Base-by-base conservation (phyloP, 1,140 invertebrate genomes). In the Brachionus koreanus region DNA sequence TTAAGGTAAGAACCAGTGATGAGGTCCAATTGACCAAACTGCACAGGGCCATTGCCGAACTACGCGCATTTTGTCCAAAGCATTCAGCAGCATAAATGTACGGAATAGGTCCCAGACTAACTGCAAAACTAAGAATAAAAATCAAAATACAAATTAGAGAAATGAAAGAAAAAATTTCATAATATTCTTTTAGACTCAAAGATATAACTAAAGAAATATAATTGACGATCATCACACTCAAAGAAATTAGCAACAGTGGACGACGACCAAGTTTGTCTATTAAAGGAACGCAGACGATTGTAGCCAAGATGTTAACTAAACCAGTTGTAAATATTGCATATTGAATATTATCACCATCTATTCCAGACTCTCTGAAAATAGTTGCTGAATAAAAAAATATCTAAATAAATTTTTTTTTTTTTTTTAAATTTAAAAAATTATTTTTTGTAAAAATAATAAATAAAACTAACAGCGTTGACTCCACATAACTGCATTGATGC, bases 191-290 rank as follows among this genome's bases (percentile, higher is more conserved):
- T 9, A 61, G 16, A 4, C 25, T 84, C 83, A 93, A 84, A 87
- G 91, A 90, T 89, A 98, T 96, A 83, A 95, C 97, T 88, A 98
- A 95, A 90, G 97, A 94, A 87, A 98, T 94, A 86, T 95, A 96
- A 90, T 97, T 96, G 88, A 93, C 63, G 16, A 91, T 90, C 93
- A 95, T 94, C 35, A 93, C 93, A 35, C 84, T 84, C 85, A 95
- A 93, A 0, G 94, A 94, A 84, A 91, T 87, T 10, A 95, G 85
- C 5, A 94, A 89, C 1, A 96, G 87, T 3, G 93, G 93, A 85
- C 94, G 93, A 39, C 94, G 90, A 19, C 94, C 94, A 81, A 92
- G 91, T 84, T 91, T 86, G 83, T 89, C 88, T 85, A 88, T 94
- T 63, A 97, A 87, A 13, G 94, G 89, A 52, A 96, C 87, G 82